A percentile compares a stretch with the other conserved stretches of the same genome.
Evolutionary conservation across 2,113 vertebrate genomes (phyloP).

Genomic region (Motacilla tschutschensis): DNA sequence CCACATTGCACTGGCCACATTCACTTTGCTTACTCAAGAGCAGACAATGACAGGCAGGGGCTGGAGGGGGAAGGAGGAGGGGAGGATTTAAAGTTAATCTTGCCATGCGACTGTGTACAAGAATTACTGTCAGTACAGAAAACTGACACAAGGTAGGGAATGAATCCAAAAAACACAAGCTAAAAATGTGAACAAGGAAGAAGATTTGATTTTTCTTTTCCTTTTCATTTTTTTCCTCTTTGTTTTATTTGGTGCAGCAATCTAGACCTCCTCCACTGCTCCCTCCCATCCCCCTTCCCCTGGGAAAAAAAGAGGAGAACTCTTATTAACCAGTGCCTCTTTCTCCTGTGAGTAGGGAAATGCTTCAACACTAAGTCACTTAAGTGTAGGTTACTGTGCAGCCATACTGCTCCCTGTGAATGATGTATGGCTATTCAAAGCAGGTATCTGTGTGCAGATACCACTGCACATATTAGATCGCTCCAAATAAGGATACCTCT

Average conservation of each 20-base stretch:
- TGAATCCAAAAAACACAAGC: conserved; percentile 63
- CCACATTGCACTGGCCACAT: conserved; percentile 46
- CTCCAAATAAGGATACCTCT: conserved; percentile 14
- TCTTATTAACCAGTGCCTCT: conserved; percentile 1
- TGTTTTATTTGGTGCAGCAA: not conserved
- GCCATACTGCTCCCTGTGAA: conserved; percentile 4
- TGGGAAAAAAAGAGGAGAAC: not conserved
- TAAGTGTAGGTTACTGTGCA: not conserved
- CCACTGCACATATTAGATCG: not conserved
- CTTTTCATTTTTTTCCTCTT: not conserved
- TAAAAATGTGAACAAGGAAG: conserved; percentile 60
- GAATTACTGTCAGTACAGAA: conserved; percentile 67
- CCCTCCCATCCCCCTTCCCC: conserved; percentile 14
- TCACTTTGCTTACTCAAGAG: conserved; percentile 74
- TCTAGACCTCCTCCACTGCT: conserved; percentile 9
- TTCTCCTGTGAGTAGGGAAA: not conserved
- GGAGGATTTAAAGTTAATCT: conserved; percentile 70
- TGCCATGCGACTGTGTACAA: conserved; percentile 54
- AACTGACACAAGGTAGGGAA: conserved; percentile 62
- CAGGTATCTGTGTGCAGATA: not conserved
- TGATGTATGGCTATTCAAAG: conserved; percentile 32
- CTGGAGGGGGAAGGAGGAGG: conserved; percentile 59
- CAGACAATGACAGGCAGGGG: conserved; percentile 71
- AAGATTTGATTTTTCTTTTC: not conserved
- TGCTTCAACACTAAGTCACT: conserved; percentile 24